Conservation (phyloP, 2,113 vertebrate genomes). For the Columba livia region DNA sequence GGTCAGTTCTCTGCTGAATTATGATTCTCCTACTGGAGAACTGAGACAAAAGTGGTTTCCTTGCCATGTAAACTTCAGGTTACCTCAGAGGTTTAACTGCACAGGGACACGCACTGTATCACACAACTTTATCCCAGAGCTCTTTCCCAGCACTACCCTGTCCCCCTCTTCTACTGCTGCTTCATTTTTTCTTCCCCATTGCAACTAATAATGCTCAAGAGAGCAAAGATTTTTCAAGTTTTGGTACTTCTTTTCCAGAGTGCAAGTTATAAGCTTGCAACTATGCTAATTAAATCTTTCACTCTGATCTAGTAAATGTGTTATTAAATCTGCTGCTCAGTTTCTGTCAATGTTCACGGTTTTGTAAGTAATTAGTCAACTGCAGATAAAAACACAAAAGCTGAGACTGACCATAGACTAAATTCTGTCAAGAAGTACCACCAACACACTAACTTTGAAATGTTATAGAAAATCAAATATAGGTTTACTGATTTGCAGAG, state of each 20-base stretch:
- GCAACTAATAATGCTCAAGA: background rate
- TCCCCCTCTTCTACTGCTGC: background rate
- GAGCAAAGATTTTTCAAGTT: background rate
- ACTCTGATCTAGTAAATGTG: background rate
- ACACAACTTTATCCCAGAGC: background rate
- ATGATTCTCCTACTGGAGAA: background rate
- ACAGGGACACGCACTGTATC: accelerated
- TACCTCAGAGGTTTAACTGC: background rate
- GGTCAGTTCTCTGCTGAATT: background rate
- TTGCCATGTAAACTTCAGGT: background rate
- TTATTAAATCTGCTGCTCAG: background rate
- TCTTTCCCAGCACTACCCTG: background rate
- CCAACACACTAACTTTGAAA: background rate
- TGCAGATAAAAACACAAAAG: background rate
- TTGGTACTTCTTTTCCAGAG: background rate
- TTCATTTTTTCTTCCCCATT: background rate
- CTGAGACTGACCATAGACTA: background rate
- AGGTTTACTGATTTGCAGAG: background rate
- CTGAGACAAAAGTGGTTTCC: background rate
- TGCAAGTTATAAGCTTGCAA: accelerated
- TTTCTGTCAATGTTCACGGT: background rate
- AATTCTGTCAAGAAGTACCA: background rate
- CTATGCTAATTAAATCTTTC: background rate
- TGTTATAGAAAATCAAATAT: background rate
- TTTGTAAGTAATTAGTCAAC: background rate